phyloP scores from a whole-genome alignment of 2,888 invertebrate species.

The Epiblema foenella region DNA sequence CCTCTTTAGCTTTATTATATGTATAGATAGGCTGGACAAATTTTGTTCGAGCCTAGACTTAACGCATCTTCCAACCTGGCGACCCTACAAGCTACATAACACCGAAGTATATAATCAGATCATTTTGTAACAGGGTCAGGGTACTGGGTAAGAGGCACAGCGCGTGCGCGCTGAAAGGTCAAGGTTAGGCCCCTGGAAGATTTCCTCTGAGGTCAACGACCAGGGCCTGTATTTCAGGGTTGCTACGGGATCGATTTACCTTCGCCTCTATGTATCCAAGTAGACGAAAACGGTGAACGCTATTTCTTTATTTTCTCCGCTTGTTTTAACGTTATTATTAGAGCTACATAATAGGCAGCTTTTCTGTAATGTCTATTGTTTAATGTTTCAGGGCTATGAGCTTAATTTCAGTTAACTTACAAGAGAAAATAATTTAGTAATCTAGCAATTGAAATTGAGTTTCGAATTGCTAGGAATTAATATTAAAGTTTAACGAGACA shows the following conservation, averaged over 20 bases:
- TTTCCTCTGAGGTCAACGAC: conserved; percentile 78
- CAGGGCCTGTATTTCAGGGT: conserved; percentile 76
- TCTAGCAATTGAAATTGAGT: not conserved
- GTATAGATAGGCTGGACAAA: not conserved
- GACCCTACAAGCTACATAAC: conserved; percentile 47
- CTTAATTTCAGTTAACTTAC: not conserved
- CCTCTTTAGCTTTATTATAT: too few relatives aligned
- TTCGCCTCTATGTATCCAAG: conserved; percentile 71
- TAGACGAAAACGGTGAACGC: conserved; percentile 59
- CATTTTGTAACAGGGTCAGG: conserved; percentile 79
- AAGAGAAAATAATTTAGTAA: too few relatives aligned
- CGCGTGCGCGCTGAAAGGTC: conserved; percentile 83
- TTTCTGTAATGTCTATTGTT: not conserved
- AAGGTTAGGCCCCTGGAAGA: conserved; percentile 82
- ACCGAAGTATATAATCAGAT: conserved; percentile 60
- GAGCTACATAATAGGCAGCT: conserved; percentile 3
- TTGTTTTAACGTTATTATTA: not conserved
- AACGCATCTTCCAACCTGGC: conserved; percentile 29
- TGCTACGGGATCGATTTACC: conserved; percentile 70
- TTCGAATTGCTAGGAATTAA: too few relatives aligned
- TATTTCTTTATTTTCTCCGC: conserved; percentile 6
- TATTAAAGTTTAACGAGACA: too few relatives aligned
- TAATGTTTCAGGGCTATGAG: not conserved
- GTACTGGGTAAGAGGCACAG: conserved; percentile 73
- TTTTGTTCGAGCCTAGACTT: conserved; percentile 28